Evolutionary conservation across 2,113 vertebrate genomes (phyloP), one percentile per base, ranked within the genome.

Genomic region (Antechinus flavipes): DNA sequence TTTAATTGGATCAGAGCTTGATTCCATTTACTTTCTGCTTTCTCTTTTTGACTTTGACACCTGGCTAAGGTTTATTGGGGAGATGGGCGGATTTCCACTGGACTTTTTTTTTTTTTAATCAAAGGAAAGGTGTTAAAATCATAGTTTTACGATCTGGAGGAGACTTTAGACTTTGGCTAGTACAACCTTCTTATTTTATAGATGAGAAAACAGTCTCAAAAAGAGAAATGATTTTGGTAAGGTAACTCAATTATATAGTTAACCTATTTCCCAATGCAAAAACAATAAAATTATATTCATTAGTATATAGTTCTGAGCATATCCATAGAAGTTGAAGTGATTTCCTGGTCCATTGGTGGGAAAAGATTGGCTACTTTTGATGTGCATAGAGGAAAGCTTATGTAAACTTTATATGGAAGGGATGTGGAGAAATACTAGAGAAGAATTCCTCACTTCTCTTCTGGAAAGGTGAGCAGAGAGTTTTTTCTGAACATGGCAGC

Each of bases 1-100:
- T 35, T 93, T 25, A 0, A 27, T 7, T 1, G 42, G 2, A 0
- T 6, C 1, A 9, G 93, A 5, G 6, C 19, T 52, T 27, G 2
- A 19, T 68, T 16, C 14, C 4, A 19, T 27, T 3, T 25, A 55
- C 1, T 68, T 61, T 76, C 26, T 93, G 56, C n/a, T 92, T 35
- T 35, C 11, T 4, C n/a, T 93, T 47, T 68, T 26, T 91, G 89
- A 46, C 91, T n/a, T 16, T 84, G 91, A 1, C 49, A 94, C 94
- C 92, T 56, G 42, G 19, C 23, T 58, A 90, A 25, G 76, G 19
- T 26, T 3, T 23, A 2, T 94, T 68, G 89, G 30, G 53, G 47
- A 26, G 6, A 23, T 91, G 46, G 91, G 10, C 52, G 8, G 42
- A 11, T 58, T 92, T 94, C 94, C 90, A 14, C 0, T 24, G 46